These are phyloP conservation scores for Syrrhaptes paradoxus DNA, from an alignment of 2,113 vertebrate species.

Conservation along the genomic window DNA sequence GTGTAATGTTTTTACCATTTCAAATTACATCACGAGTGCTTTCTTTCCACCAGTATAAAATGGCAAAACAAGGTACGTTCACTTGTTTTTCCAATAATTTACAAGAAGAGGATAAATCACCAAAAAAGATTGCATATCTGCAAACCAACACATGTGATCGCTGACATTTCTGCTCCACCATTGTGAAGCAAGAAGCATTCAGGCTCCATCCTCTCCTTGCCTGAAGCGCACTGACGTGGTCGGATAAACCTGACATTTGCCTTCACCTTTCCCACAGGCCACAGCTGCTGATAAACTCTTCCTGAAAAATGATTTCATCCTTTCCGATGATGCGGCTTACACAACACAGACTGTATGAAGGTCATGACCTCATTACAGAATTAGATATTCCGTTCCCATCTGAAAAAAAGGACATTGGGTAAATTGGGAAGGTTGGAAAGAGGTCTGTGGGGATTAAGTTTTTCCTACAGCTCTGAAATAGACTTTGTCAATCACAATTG, in stretches of 20 bases:
- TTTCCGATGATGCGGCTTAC: background rate
- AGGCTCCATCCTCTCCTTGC: background rate
- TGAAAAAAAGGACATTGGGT: background rate
- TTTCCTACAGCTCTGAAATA: background rate
- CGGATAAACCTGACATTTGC: background rate
- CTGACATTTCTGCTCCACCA: background rate
- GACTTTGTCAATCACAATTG: background rate
- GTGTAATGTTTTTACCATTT: background rate
- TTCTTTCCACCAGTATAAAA: background rate
- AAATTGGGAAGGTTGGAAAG: background rate
- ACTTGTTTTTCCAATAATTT: background rate
- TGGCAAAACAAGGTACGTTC: background rate
- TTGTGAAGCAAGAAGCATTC: background rate
- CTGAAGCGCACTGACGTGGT: background rate
- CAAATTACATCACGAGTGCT: background rate
- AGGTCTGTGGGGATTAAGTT: background rate
- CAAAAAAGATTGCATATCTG: background rate
- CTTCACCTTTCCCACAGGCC: background rate
- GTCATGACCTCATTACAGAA: background rate
- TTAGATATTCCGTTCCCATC: background rate
- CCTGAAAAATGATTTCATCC: slow-evolving; percentile 1
- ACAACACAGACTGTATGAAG: background rate
- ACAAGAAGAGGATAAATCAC: background rate
- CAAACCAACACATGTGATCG: background rate
- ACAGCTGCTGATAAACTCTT: background rate